Conservation (phyloP, 2,113 vertebrate species). For the Plecotus auritus region DNA sequence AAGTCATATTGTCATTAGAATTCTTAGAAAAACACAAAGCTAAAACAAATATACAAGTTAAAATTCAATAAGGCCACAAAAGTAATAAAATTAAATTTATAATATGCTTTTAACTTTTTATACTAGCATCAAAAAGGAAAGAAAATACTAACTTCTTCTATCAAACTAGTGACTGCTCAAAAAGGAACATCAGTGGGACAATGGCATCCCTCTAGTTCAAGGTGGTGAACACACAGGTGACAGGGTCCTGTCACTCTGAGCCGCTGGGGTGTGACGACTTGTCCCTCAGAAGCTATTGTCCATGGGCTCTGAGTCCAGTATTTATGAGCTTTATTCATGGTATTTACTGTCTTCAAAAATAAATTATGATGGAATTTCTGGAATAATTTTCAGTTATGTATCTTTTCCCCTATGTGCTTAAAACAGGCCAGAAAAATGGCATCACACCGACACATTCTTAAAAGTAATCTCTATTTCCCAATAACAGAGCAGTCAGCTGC, state of each 20-base stretch:
- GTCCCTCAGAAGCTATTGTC: background rate
- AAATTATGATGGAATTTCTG: background rate
- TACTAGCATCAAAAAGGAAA: background rate
- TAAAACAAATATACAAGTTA: background rate
- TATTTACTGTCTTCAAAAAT: background rate
- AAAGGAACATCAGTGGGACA: background rate
- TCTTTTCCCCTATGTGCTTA: background rate
- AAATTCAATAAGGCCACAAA: background rate
- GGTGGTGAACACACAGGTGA: background rate
- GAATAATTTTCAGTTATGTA: background rate
- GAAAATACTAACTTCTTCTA: background rate
- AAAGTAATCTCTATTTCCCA: background rate
- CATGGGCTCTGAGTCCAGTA: background rate
- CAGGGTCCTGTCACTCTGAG: background rate
- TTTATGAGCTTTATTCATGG: background rate
- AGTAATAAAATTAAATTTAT: background rate
- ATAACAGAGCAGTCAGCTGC: background rate
- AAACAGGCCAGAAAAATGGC: background rate
- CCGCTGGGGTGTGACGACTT: background rate
- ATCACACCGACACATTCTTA: background rate
- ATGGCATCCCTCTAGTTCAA: background rate
- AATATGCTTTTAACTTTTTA: background rate
- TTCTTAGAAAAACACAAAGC: background rate
- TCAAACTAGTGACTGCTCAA: background rate
- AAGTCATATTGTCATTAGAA: background rate